Evolutionary conservation across 2,888 invertebrate species (phyloP), one percentile per base, ranked within the genome.

Genomic region (Coenonympha arcania): DNA sequence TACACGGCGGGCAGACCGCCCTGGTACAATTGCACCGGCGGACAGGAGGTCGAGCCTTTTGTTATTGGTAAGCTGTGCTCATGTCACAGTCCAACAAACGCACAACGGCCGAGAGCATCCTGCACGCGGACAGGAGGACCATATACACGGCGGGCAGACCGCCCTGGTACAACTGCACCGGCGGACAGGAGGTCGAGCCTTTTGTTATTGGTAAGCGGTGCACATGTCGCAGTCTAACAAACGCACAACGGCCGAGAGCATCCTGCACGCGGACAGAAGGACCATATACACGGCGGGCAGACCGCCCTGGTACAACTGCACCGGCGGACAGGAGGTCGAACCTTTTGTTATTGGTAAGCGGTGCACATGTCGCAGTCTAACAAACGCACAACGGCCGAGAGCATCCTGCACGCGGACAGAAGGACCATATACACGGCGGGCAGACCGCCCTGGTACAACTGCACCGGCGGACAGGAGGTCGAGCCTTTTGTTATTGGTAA

Each of bases 1-100:
- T 99, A 99, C 82, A 99, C 99, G 6, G 98, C 98, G 5, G 99
- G 99, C 3, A 88, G 99, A 45, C 99, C 99, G 28, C 99, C 99
- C 13, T 99, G 99, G 99, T 98, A 98, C 76, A 95, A 99, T 83
- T 93, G 93, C 61, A 95, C 95, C 11, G 99, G 99, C 0, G 99
- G 99, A 0, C 95, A 98, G 75, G 94, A 98, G 80, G 96, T 98
- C 15, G 96, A 98, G 71, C 97, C 99, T 0, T 98, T 99, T 82
- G 94, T 99, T 54, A 99, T 99, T 69, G 99, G 98, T 96, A 68
- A 76, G 84, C 19, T 33, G 31, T 31, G 6, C 16, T 11, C 11
- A 4, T 16, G 15, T 31, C 31, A 2, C 31, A 31, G 15, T 31
- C 1, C 16, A 89, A 90, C 59, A 94, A 93, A 65, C 90, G 91